A percentile compares a stretch with the other conserved stretches of the same genome.
phyloP scores from a whole-genome alignment of 1,140 invertebrate genomes.

The Papilio helenus region DNA sequence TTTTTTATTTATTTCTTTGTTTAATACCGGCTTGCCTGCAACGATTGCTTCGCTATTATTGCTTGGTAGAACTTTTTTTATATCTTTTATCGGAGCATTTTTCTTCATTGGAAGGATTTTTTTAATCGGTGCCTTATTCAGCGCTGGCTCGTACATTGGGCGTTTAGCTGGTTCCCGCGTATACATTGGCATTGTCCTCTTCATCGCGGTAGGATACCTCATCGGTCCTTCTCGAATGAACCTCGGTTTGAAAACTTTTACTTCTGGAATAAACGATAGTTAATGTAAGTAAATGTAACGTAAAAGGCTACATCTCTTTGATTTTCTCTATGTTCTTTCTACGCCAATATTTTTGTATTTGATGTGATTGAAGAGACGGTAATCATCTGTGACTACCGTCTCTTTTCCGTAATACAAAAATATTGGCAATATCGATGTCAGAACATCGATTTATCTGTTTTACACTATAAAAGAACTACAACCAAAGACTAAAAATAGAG shows the following conservation, averaged over 20 bases:
- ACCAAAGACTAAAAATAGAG: no score
- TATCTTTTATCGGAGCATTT: not conserved
- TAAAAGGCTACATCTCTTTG: not conserved
- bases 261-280: not conserved
- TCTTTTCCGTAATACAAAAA: no score
- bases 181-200: not conserved
- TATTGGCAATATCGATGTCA: no score
- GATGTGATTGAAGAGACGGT: no score
- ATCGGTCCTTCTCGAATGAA: slow-evolving; percentile 11
- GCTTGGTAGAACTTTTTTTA: not conserved
- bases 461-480: no score
- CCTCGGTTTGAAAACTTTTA: not conserved
- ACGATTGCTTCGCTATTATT: not conserved
- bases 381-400: no score
- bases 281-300: not conserved
- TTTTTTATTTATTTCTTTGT: not conserved
- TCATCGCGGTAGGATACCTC: not conserved
- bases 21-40: not conserved
- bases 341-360: not conserved
- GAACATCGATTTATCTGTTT: no score
- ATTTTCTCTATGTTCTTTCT: no score
- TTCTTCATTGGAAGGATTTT: not conserved
- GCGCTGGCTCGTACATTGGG: not conserved
- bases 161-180: not conserved
- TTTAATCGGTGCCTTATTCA: not conserved